Evolutionary conservation across 2,113 vertebrate genomes (phyloP), one percentile per base, ranked within the genome.

Genomic region (Eulacestoma nigropectus): DNA sequence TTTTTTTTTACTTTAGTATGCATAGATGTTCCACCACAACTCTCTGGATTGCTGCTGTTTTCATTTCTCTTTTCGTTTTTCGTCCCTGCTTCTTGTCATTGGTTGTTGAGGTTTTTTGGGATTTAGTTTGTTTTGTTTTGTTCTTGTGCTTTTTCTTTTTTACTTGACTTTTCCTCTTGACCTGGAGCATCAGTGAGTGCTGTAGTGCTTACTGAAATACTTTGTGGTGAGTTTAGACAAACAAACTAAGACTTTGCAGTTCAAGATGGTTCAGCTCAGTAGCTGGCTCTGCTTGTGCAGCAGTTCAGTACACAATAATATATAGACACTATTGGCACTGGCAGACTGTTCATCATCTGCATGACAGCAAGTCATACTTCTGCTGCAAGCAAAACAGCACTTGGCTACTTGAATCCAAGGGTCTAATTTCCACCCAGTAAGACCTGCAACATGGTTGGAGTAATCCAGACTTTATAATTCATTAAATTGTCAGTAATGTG

Each of bases 301-400:
- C 84, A 81, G 60, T 72, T 91, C 86, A 52, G 47, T 60, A n/a
- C 44, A 46, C 26, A 75, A 60, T 89, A 93, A 83, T 67, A 77
- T 90, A 55, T 86, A 39, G 87, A 63, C 64, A 30, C 8, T 80
- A 2, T 52, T 95, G 92, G 87, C 84, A 29, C 81, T 84, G 42
- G 26, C 39, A 91, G 93, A 32, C 93, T 85, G 57, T 91, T 93
- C 70, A 73, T 96, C 84, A 80, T 89, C 50, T 87, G n/a, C 39
- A 39, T 85, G 93, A 89, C 93, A 96, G 95, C 11, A 0, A 50
- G 59, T 94, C 87, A 82, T 77, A 10, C 9, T 68, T 77, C 6
- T 69, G 5, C 67, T 93, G 78, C 46, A 77, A 91, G 87, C 57
- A 80, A 77, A 77, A 76, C 16, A 3, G 39, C 82, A 75, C 59